Evolutionary conservation across 1,140 invertebrate genomes (phyloP).

Genomic region (Eumaeus atala): DNA sequence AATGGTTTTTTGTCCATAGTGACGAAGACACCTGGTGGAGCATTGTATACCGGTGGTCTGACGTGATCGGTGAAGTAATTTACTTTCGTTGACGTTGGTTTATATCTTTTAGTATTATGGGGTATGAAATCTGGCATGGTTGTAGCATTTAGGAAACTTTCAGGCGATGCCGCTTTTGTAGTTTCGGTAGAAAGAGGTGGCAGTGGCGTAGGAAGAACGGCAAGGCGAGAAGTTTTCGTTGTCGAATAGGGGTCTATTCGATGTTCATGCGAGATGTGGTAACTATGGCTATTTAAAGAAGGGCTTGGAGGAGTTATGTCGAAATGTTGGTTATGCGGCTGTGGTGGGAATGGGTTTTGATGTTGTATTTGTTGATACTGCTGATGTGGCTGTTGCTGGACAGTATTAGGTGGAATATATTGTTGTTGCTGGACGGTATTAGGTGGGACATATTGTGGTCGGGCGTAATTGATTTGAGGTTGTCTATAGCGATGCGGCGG

Average conservation of each 20-base stretch:
- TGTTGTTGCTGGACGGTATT: not conserved
- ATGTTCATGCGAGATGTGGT: conserved; percentile 34
- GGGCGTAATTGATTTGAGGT: conserved; percentile 32
- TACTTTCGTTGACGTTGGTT: conserved; percentile 36
- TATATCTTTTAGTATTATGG: conserved; percentile 42
- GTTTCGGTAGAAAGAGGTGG: conserved; percentile 31
- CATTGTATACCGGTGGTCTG: conserved; percentile 58
- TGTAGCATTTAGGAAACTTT: conserved; percentile 33
- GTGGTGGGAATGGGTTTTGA: conserved; percentile 19
- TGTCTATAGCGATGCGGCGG: conserved; percentile 40
- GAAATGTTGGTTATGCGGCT: conserved; percentile 35
- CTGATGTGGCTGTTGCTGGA: not conserved
- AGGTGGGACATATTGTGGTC: conserved; percentile 24
- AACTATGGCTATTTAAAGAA: conserved; percentile 23
- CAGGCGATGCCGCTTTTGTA: conserved; percentile 25
- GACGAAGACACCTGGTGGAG: conserved; percentile 61
- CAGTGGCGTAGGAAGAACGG: conserved; percentile 52
- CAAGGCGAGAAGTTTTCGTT: conserved; percentile 44
- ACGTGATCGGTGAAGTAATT: conserved; percentile 52
- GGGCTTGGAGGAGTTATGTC: conserved; percentile 25
- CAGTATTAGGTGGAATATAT: not conserved
- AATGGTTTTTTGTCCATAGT: conserved; percentile 70
- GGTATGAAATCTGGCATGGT: conserved; percentile 30
- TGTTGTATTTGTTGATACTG: conserved; percentile 27
- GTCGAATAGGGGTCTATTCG: conserved; percentile 34